phyloP scores from a whole-genome alignment of 2,888 invertebrate species.

The Smittia sp. region DNA sequence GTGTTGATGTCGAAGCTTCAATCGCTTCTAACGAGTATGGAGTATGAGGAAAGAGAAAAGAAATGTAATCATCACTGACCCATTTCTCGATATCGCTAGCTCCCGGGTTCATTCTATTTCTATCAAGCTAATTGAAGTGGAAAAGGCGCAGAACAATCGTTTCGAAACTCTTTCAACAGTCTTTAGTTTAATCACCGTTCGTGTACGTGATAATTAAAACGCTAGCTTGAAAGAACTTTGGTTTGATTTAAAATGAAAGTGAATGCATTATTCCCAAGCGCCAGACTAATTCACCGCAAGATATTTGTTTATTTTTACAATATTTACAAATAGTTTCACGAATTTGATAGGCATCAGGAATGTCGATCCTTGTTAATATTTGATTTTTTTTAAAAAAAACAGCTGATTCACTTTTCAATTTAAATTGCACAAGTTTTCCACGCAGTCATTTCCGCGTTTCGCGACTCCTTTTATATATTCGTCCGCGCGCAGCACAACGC shows the following conservation, averaged over 20 bases:
- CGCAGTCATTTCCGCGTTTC: not conserved
- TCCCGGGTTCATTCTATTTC: not conserved
- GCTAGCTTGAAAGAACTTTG: no score
- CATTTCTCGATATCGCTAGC: not conserved
- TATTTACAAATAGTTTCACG: no score
- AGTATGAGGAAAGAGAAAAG: not conserved
- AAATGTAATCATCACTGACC: not conserved
- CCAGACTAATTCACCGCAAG: no score
- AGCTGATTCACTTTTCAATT: slow-evolving; percentile 6
- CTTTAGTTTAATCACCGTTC: no score
- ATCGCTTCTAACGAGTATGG: no score
- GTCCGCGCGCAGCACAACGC: not conserved
- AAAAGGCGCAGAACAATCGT: not conserved
- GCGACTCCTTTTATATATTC: no score
- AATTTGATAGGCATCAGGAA: not conserved
- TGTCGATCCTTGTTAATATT: not conserved
- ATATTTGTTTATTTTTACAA: no score
- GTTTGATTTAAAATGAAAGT: no score
- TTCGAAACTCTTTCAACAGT: no score
- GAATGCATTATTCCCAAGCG: no score
- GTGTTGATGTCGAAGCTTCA: no score
- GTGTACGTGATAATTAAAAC: no score
- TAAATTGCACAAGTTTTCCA: not conserved
- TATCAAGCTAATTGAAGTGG: slow-evolving; percentile 18
- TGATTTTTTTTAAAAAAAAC: not conserved